phyloP scores from a whole-genome alignment of 2,797 vertebrate species.

The Eleutherodactylus coqui region DNA sequence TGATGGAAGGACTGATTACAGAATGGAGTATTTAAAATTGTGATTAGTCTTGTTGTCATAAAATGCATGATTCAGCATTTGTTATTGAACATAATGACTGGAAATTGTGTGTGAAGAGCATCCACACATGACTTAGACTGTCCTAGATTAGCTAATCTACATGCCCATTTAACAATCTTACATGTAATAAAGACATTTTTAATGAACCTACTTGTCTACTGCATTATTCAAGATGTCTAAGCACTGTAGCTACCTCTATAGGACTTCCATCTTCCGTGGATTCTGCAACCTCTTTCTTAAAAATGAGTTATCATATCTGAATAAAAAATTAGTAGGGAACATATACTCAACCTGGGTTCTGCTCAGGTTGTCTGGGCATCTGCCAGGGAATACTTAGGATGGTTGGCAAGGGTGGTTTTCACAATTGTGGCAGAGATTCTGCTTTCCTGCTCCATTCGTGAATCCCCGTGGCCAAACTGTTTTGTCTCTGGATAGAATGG shows the following conservation, averaged over 20 bases:
- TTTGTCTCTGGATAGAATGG: too few species aligned
- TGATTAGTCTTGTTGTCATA: neutral
- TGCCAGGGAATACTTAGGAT: too few species aligned
- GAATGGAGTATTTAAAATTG: neutral
- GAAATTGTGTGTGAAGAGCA: neutral
- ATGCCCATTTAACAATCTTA: neutral
- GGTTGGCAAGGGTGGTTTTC: too few species aligned
- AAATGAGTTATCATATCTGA: too few species aligned
- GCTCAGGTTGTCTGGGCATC: too few species aligned
- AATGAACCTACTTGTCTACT: neutral
- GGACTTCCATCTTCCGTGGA: neutral
- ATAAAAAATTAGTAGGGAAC: too few species aligned
- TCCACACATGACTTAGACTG: neutral
- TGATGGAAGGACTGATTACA: conserved; percentile 8
- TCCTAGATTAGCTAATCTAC: neutral
- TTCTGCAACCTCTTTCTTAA: too few species aligned
- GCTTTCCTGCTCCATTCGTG: too few species aligned
- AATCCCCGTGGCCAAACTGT: too few species aligned
- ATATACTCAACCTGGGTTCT: too few species aligned
- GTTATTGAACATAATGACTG: neutral
- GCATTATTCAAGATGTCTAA: neutral
- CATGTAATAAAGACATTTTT: neutral
- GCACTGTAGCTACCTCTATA: neutral
- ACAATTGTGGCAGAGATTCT: too few species aligned
- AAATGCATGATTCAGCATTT: neutral